A percentile compares a stretch with the other conserved stretches of the same genome.
Conservation (phyloP, 2,888 invertebrate species). For the Pheosia tremula region DNA sequence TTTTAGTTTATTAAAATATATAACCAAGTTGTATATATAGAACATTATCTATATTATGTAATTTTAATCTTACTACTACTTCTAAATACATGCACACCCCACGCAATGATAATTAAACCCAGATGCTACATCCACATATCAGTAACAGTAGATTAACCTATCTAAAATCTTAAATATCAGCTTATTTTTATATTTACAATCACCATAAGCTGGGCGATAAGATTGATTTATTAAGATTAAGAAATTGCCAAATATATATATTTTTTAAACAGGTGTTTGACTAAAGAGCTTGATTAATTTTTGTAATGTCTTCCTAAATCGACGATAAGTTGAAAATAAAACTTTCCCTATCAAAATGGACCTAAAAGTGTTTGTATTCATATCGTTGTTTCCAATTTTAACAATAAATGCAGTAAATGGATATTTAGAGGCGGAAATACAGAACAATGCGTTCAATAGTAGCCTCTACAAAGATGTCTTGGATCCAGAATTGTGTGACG, state of each 20-base stretch:
- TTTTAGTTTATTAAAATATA: too few species aligned
- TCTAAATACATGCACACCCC: background rate
- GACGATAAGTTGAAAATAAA: background rate
- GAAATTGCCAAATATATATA: background rate
- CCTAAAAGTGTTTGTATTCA: background rate
- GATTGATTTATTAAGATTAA: background rate
- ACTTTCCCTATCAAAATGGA: background rate
- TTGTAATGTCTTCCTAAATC: background rate
- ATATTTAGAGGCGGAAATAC: slow-evolving; percentile 6
- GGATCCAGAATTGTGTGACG: slow-evolving; percentile 23
- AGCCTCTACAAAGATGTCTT: slow-evolving; percentile 20
- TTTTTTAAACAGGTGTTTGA: background rate
- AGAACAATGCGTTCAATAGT: slow-evolving; percentile 11
- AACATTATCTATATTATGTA: too few species aligned
- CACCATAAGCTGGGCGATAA: slow-evolving; percentile 3
- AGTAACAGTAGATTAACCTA: background rate
- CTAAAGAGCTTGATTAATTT: background rate
- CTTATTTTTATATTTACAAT: background rate
- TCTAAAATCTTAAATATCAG: background rate
- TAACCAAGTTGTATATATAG: too few species aligned
- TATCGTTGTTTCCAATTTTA: background rate
- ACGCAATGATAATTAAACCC: too few species aligned
- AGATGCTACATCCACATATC: background rate
- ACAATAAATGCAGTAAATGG: background rate
- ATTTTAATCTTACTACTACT: too few species aligned